Conservation (phyloP, 2,113 vertebrate species). For the Micronycteris hirsuta region DNA sequence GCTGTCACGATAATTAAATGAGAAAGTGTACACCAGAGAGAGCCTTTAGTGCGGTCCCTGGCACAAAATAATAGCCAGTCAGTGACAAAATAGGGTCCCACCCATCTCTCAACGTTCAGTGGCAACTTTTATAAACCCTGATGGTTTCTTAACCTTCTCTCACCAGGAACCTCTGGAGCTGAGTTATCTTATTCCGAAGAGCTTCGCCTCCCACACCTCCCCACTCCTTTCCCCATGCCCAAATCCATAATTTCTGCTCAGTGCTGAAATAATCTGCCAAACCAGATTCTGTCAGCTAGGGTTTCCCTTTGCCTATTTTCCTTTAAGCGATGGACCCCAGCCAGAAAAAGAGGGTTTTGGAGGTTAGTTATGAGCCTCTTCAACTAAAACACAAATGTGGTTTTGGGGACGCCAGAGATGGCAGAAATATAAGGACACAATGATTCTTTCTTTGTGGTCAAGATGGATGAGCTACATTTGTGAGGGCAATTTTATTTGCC, state of each 20-base stretch:
- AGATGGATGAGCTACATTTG: constrained; percentile 9
- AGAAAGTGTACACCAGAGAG: not conserved
- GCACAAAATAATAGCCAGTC: not conserved
- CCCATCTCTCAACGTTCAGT: not conserved
- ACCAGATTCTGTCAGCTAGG: constrained; percentile 38
- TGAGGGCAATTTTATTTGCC: constrained; percentile 34
- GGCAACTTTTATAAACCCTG: not conserved
- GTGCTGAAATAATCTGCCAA: constrained; percentile 35
- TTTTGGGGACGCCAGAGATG: not conserved
- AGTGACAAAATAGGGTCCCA: not conserved
- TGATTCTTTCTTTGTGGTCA: constrained; percentile 48
- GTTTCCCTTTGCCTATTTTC: constrained; percentile 48
- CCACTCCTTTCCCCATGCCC: not conserved
- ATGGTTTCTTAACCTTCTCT: not conserved
- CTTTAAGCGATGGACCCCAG: constrained; percentile 28
- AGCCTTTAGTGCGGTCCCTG: not conserved
- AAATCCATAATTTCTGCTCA: constrained; percentile 43
- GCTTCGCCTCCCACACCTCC: not conserved
- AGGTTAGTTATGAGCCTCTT: constrained; percentile 37
- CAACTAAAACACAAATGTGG: constrained; percentile 44
- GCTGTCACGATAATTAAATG: not conserved
- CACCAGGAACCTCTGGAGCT: not conserved
- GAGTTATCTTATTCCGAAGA: constrained; percentile 36
- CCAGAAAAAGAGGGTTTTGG: constrained; percentile 45
- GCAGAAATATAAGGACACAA: constrained; percentile 49